These are phyloP conservation scores for Zhengitettix transpicula DNA, from an alignment of 2,888 invertebrate genomes.

Conservation along the genomic window DNA sequence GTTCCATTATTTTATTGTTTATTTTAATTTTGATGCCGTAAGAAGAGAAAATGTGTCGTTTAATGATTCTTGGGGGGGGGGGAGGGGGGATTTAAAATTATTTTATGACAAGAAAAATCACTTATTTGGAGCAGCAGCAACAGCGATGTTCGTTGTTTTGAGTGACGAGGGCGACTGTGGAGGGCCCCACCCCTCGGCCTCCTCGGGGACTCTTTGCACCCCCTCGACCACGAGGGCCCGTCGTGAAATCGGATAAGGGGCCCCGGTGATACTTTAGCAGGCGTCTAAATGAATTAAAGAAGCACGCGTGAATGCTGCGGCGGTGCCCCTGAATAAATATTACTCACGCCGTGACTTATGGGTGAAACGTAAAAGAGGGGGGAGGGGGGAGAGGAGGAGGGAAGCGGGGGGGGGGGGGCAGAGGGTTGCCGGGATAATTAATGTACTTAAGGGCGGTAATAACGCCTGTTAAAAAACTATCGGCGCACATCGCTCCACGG, in stretches of 20 bases:
- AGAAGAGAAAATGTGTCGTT: no score
- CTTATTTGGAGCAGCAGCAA: no score
- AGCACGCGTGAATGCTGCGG: not conserved
- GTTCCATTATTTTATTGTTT: no score
- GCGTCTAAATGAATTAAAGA: not conserved
- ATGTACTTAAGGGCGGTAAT: not conserved
- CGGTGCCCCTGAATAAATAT: not conserved
- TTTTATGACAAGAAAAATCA: no score
- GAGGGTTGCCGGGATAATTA: not conserved
- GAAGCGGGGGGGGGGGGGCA: not conserved
- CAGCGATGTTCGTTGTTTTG: no score
- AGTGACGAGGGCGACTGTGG: no score
- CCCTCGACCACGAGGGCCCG: not conserved
- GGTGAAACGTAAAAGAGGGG: not conserved
- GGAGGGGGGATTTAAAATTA: no score
- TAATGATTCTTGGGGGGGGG: no score
- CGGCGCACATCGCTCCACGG: not conserved
- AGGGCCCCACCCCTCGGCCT: no score
- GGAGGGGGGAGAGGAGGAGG: not conserved
- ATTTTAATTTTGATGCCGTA: no score
- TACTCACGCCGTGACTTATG: not conserved
- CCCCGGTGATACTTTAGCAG: not conserved
- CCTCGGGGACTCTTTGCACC: not conserved
- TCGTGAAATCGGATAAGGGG: not conserved
- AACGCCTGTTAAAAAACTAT: slow-evolving; percentile 1